These are phyloP conservation scores for Eurois occulta DNA, from an alignment of 2,888 invertebrate species.

Conservation along the genomic window DNA sequence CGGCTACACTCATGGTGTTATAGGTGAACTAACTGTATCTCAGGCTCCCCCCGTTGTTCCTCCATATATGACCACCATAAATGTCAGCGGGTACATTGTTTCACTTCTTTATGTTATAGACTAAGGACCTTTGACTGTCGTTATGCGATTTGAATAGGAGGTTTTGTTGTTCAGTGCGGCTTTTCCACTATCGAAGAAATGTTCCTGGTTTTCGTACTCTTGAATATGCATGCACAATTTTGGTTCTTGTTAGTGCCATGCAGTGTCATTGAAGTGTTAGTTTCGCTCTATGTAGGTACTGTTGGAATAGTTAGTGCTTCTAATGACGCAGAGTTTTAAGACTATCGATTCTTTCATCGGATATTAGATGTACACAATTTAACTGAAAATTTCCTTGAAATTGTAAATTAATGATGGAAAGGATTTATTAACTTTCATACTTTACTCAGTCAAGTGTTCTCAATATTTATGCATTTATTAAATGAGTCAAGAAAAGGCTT, in stretches of 20 bases:
- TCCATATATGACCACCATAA: conserved; percentile 69
- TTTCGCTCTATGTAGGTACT: conserved; percentile 13
- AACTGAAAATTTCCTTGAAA: conserved; percentile 4
- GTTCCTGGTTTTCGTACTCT: conserved; percentile 13
- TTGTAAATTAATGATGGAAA: background rate
- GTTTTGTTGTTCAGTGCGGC: conserved; percentile 18
- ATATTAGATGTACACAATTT: background rate
- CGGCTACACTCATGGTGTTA: conserved; percentile 77
- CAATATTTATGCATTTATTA: background rate
- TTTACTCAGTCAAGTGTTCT: conserved; percentile 22
- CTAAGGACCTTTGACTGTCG: conserved; percentile 58
- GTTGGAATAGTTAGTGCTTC: conserved; percentile 21
- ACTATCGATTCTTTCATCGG: background rate
- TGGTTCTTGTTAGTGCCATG: background rate
- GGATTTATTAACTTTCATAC: background rate
- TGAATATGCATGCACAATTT: conserved; percentile 20
- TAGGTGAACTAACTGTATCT: conserved; percentile 82
- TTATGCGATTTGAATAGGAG: conserved; percentile 53
- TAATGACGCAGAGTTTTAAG: conserved; percentile 12
- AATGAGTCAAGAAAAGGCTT: background rate
- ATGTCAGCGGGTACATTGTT: conserved; percentile 64
- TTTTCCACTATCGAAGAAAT: conserved; percentile 32
- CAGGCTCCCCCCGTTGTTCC: conserved; percentile 76
- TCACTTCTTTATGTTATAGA: conserved; percentile 58
- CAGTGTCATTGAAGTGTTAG: conserved; percentile 19